phyloP scores from a whole-genome alignment of 2,888 invertebrate species.

The Globia sparganii region DNA sequence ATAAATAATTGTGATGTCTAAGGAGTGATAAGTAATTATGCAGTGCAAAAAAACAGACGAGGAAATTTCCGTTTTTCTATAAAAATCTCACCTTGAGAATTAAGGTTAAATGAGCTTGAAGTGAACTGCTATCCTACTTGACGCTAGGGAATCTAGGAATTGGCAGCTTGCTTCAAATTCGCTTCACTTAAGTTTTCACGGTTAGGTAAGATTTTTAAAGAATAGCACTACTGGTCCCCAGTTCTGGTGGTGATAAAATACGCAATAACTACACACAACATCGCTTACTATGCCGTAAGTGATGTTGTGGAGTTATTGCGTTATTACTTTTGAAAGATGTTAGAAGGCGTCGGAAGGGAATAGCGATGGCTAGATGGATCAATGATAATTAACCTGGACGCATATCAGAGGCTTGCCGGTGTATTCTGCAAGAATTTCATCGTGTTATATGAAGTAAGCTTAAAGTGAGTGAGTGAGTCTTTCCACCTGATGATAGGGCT shows the following conservation, averaged over 20 bases:
- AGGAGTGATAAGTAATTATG: neutral
- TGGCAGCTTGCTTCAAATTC: neutral
- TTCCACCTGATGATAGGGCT: neutral
- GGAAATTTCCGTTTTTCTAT: neutral
- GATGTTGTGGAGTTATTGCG: neutral
- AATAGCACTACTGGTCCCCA: neutral
- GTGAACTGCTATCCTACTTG: neutral
- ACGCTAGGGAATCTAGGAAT: neutral
- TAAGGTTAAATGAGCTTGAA: neutral
- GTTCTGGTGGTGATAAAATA: neutral
- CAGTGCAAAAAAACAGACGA: neutral
- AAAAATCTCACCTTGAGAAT: neutral
- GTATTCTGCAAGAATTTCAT: neutral
- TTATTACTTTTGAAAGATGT: neutral
- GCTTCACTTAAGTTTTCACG: neutral
- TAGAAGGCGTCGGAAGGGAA: no score
- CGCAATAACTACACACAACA: no score
- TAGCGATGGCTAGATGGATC: no score
- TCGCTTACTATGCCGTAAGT: no score
- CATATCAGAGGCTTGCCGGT: no score
- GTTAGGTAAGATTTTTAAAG: neutral
- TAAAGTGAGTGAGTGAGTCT: neutral
- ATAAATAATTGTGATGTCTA: conserved; percentile 4
- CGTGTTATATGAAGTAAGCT: neutral
- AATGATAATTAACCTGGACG: no score